A percentile compares a stretch with the other conserved stretches of the same genome.
Evolutionary conservation across 2,113 vertebrate species (phyloP).

Genomic region (Taurulus bubalis): DNA sequence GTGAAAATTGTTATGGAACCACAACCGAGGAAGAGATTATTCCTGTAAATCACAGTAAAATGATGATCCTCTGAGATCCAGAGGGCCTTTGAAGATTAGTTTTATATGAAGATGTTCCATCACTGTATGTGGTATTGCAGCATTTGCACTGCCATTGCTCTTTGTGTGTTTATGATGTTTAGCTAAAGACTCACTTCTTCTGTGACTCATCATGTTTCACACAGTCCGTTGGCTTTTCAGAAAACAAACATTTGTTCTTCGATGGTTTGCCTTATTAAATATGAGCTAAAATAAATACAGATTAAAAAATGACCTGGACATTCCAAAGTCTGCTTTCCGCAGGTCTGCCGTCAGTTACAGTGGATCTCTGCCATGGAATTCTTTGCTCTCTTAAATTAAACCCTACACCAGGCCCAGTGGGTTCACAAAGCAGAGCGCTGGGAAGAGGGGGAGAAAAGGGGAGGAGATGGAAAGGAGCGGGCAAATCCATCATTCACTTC

Average conservation of each 20-base stretch:
- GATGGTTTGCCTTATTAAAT: conserved; percentile 28
- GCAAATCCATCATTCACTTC: conserved; percentile 58
- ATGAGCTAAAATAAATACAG: conserved; percentile 44
- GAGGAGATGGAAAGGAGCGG: conserved; percentile 52
- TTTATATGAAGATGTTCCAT: conserved; percentile 50
- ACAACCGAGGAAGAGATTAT: conserved; percentile 43
- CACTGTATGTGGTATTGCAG: conserved; percentile 25
- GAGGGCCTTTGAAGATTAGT: conserved; percentile 28
- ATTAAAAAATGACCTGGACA: conserved; percentile 57
- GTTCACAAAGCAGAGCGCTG: conserved; percentile 53
- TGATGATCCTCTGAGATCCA: conserved; percentile 28
- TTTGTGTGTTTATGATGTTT: conserved; percentile 33
- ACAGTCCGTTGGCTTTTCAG: not conserved
- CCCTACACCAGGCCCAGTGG: conserved; percentile 76
- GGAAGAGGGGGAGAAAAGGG: conserved; percentile 12
- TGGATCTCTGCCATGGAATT: conserved; percentile 81
- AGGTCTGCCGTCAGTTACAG: conserved; percentile 71
- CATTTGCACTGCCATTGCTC: conserved; percentile 15
- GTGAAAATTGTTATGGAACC: conserved; percentile 51
- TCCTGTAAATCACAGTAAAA: conserved; percentile 49
- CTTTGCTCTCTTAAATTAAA: conserved; percentile 82
- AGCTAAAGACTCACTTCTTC: conserved; percentile 7
- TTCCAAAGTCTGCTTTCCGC: conserved; percentile 61
- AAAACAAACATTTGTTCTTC: conserved; percentile 41
- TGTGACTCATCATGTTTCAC: conserved; percentile 8